Base-by-base conservation (phyloP, 1,140 invertebrate genomes). In the Colletes latitarsis region DNA sequence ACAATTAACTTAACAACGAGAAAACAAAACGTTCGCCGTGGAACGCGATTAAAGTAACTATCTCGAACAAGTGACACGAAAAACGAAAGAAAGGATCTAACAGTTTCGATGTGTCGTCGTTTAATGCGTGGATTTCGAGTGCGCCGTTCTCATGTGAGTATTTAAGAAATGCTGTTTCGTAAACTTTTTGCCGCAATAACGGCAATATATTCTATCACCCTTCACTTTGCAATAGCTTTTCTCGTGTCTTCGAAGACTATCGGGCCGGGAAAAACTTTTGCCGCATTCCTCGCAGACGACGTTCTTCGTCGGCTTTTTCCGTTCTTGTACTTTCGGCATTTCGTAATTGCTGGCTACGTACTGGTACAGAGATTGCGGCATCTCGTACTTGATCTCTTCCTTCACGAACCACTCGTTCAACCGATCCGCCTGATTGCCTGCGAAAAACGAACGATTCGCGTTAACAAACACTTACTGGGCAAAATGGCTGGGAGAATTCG, bases 161-260 rank as follows among this genome's bases (percentile, higher is more conserved):
- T 66, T 66, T 30, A 80, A 41, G 15, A 58, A 82, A 3, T 77
- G 12, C 14, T 19, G 66, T 17, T 84, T 87, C 0, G 58, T 60
- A 19, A 87, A 88, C 17, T 80, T 77, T n/a, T 84, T 76, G 67
- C 73, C 86, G 39, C 86, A 85, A 21, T 74, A 72, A 2, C 58
- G 62, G 19, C 85, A 88, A 6, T 55, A 82, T 14, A 55, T 60
- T 10, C 62, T 60, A 15, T 77, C 79, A 12, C 66, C 82, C 39
- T 87, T 86, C 3, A 70, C 77, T 62, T 69, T 84, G 60, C 88
- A 89, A 39, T 88, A 82, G 1, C 66, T 71, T 69, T 87, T 89
- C 63, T 88, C 68, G 79, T 89, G 88, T 69, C 88, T 83, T 53
- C 76, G 78, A 14, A 89, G 82, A 63, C 88, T 89, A 41, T 89